Conservation (phyloP, 2,113 vertebrate species). For the Heloderma charlesbogerti region DNA sequence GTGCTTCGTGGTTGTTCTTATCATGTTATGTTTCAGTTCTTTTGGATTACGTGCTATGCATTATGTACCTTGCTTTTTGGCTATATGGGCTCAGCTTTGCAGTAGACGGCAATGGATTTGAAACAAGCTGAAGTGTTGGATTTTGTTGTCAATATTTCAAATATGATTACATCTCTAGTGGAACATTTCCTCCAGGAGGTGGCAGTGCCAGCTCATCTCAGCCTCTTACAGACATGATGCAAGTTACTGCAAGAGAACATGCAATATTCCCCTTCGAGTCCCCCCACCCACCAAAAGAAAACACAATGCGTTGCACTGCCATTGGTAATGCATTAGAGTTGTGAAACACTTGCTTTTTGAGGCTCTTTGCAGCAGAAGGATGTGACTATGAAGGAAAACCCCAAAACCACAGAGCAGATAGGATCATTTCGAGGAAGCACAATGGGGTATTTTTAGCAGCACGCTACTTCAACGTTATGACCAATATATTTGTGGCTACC, state of each 20-base stretch:
- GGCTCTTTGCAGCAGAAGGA: constrained; percentile 33
- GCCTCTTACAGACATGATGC: neutral
- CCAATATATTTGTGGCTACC: neutral
- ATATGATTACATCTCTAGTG: neutral
- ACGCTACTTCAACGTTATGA: constrained; percentile 13
- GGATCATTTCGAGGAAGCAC: constrained; percentile 57
- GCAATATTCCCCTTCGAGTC: neutral
- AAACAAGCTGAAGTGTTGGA: neutral
- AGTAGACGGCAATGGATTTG: neutral
- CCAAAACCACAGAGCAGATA: constrained; percentile 55
- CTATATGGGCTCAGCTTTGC: neutral
- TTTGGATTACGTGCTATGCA: neutral
- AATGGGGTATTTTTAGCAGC: constrained; percentile 52
- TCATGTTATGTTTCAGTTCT: neutral
- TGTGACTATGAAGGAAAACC: constrained; percentile 42
- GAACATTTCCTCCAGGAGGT: constrained; percentile 55
- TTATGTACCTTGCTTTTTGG: neutral
- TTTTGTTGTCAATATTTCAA: neutral
- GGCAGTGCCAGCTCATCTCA: constrained; percentile 11
- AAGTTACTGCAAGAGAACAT: neutral
- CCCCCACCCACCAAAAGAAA: neutral
- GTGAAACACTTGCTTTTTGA: neutral
- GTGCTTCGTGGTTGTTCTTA: neutral
- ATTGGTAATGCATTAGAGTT: fast-evolving
- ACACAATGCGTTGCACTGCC: neutral